These are phyloP conservation scores for Syngnathus acus DNA, from an alignment of 2,797 vertebrate species.

Conservation along the genomic window DNA sequence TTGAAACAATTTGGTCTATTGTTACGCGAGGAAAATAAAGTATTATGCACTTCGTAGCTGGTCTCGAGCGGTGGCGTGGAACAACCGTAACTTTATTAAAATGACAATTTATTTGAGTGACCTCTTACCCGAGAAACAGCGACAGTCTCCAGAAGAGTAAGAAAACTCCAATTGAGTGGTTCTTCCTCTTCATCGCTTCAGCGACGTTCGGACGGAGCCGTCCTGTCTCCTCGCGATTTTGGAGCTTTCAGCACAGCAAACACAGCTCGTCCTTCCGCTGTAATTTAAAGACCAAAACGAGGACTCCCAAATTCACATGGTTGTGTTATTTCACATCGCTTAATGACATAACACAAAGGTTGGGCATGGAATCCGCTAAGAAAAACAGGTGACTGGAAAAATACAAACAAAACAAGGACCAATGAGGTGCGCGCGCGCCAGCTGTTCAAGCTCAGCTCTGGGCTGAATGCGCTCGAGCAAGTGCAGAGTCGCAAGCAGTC, in stretches of 20 bases:
- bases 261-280: neutral
- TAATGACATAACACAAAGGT: neutral
- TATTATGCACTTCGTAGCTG: neutral
- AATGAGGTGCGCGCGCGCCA: conserved; percentile 6
- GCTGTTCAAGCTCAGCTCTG: conserved; percentile 28
- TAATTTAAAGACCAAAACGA: too few relatives aligned
- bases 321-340: neutral
- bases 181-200: neutral
- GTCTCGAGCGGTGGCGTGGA: neutral
- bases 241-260: neutral
- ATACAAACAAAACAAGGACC: too few relatives aligned
- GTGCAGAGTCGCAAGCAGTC: too few relatives aligned
- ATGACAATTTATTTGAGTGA: neutral
- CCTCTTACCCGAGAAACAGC: neutral
- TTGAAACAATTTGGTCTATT: neutral
- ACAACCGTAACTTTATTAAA: neutral
- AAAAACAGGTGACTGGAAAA: neutral
- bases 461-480: conserved; percentile 1
- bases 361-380: neutral
- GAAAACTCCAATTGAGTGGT: neutral
- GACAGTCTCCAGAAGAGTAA: conserved; percentile 1
- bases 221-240: neutral
- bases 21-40: neutral
- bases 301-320: neutral
- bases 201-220: neutral